These are phyloP conservation scores for Andrena fulva DNA, from an alignment of 2,888 invertebrate species.

Conservation along the genomic window DNA sequence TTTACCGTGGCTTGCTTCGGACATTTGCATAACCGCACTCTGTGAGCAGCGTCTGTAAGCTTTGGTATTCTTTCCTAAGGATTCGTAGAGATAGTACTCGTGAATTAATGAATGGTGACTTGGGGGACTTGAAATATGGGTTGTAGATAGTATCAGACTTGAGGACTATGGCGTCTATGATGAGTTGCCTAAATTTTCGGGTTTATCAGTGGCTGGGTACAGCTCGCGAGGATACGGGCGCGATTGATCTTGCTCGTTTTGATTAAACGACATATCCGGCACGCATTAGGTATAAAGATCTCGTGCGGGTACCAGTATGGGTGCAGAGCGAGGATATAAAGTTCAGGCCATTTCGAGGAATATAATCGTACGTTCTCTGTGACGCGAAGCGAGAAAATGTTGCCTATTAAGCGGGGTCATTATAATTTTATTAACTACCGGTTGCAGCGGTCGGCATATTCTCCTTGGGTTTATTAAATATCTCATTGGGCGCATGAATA, in stretches of 20 bases:
- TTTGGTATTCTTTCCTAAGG: too few relatives aligned
- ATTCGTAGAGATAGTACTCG: too few relatives aligned
- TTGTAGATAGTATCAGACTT: not conserved
- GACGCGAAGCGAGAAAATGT: not conserved
- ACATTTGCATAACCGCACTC: too few relatives aligned
- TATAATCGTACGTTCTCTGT: not conserved
- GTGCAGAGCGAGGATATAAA: not conserved
- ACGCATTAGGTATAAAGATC: conserved; percentile 2
- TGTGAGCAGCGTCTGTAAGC: too few relatives aligned
- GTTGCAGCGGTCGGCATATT: too few relatives aligned
- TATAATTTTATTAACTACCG: conserved; percentile 26
- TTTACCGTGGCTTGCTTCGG: too few relatives aligned
- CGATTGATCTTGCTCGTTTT: conserved; percentile 13
- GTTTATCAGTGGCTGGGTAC: not conserved
- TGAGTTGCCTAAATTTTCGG: not conserved
- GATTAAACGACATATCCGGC: not conserved
- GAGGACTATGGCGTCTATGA: not conserved
- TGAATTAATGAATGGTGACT: too few relatives aligned
- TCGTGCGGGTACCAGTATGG: conserved; percentile 55
- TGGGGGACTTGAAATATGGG: too few relatives aligned
- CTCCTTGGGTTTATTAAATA: not conserved
- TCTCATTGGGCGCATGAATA: not conserved
- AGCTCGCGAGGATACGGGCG: conserved; percentile 17
- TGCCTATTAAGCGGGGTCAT: not conserved
- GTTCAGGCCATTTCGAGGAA: not conserved